Conservation (phyloP, 1,140 invertebrate genomes). For the Apolygus lucorum region DNA sequence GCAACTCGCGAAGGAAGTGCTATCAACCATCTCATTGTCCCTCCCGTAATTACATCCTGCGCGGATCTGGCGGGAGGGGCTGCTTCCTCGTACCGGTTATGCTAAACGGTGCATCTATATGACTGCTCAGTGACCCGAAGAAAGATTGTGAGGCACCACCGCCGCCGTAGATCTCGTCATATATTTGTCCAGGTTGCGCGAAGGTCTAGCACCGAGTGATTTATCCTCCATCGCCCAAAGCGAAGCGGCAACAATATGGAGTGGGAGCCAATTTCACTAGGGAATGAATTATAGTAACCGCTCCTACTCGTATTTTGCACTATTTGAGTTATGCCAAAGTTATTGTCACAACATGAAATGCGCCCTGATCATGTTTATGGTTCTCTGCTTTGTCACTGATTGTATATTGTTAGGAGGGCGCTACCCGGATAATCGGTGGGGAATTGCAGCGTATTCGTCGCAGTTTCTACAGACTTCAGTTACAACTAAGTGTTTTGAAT, state of each 20-base stretch:
- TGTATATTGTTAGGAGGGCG: too few relatives aligned
- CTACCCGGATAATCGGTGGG: too few relatives aligned
- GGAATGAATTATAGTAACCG: too few relatives aligned
- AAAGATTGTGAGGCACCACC: not conserved
- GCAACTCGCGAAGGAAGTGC: too few relatives aligned
- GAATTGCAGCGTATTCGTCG: too few relatives aligned
- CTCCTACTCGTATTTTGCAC: too few relatives aligned
- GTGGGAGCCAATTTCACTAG: not conserved
- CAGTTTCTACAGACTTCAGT: too few relatives aligned
- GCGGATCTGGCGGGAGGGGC: not conserved
- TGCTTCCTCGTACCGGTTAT: not conserved
- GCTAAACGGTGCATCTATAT: not conserved
- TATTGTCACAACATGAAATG: too few relatives aligned
- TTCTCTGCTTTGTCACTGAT: too few relatives aligned
- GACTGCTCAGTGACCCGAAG: not conserved
- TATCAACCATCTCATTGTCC: not conserved
- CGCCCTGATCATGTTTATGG: too few relatives aligned
- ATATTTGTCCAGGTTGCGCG: not conserved
- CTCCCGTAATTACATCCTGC: not conserved
- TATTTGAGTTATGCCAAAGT: too few relatives aligned
- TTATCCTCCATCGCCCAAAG: not conserved
- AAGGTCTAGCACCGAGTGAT: not conserved
- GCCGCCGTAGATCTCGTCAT: not conserved
- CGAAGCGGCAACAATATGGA: not conserved
- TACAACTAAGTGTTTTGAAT: too few relatives aligned